Conservation (phyloP, 2,888 invertebrate species). For the Cryptus viduatorius region DNA sequence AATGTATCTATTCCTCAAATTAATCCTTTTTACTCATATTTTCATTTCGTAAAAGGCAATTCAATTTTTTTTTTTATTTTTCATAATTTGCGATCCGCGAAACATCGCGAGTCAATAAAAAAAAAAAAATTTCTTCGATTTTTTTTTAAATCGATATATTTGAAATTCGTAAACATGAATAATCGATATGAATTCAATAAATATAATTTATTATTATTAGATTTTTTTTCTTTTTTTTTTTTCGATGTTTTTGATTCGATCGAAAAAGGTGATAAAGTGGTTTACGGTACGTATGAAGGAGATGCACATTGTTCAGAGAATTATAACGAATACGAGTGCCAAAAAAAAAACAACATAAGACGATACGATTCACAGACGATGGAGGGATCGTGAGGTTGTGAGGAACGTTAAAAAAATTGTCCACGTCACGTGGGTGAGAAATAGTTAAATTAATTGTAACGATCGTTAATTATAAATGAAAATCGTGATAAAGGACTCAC, state of each 20-base stretch:
- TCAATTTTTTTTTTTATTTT: too few species aligned
- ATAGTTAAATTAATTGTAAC: not conserved
- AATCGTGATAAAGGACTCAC: slow-evolving; percentile 85
- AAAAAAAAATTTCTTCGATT: too few species aligned
- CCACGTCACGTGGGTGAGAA: slow-evolving; percentile 10
- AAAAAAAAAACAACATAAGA: slow-evolving; percentile 24
- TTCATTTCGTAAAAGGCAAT: not conserved
- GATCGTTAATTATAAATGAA: slow-evolving; percentile 28
- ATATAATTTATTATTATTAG: too few species aligned
- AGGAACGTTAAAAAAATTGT: not conserved
- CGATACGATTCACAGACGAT: slow-evolving; percentile 11
- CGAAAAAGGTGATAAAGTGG: too few species aligned
- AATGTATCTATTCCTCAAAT: not conserved
- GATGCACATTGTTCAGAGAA: not conserved
- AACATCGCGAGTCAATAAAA: too few species aligned
- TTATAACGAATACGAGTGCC: slow-evolving; percentile 2
- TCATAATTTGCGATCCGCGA: too few species aligned
- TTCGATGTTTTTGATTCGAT: too few species aligned
- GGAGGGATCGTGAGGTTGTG: not conserved
- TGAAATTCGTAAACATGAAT: too few species aligned
- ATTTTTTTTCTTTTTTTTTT: too few species aligned
- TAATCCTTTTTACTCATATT: not conserved
- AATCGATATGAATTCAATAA: too few species aligned
- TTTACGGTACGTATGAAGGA: not conserved
- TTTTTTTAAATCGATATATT: too few species aligned